Evolutionary conservation across 2,888 invertebrate species (phyloP).

Genomic region (Alviniconcha strummeri): DNA sequence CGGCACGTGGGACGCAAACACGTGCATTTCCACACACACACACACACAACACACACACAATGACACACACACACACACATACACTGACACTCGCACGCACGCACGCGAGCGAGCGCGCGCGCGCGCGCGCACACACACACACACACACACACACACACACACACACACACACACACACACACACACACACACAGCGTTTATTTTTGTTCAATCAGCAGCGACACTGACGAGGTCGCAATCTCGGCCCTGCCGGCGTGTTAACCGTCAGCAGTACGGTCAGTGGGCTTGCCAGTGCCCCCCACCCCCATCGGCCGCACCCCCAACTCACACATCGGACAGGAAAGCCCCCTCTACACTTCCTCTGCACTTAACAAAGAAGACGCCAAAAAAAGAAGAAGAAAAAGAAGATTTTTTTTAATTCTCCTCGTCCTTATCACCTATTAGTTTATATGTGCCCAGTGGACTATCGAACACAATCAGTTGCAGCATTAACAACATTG

Average conservation of each 20-base stretch:
- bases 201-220: background rate
- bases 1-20: too few species aligned
- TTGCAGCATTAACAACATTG: too few species aligned
- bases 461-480: too few species aligned
- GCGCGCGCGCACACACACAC: background rate
- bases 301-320: background rate
- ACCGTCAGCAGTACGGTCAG: too few species aligned
- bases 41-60: background rate
- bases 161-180: slow-evolving; percentile 17
- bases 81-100: background rate
- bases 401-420: too few species aligned
- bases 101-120: too few species aligned
- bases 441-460: too few species aligned
- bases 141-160: slow-evolving; percentile 11
- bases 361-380: too few species aligned
- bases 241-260: too few species aligned
- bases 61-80: background rate
- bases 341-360: background rate
- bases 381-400: too few species aligned
- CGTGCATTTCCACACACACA: background rate
- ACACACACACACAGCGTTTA: background rate
- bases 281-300: background rate
- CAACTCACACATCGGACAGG: background rate
- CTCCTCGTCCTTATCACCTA: too few species aligned
- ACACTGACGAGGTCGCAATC: background rate